Base-by-base conservation (phyloP, 1,140 invertebrate genomes). In the Drosophila paulistorum region DNA sequence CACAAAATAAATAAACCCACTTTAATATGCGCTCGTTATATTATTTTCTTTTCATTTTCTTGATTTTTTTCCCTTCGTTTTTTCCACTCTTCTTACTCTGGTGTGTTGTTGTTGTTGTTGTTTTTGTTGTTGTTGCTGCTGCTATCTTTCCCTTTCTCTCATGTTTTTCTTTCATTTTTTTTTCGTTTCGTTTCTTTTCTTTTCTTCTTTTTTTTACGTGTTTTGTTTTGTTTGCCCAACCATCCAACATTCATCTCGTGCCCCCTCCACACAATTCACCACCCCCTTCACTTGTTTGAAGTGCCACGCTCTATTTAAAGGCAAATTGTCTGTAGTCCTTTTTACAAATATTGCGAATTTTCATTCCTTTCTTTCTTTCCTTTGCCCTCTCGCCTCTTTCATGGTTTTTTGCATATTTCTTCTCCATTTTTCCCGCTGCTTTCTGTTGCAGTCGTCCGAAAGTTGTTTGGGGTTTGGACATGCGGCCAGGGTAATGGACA, bases 31-130 rank as follows among this genome's bases (percentile, higher is more conserved):
- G 84, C 84, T 89, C 84, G 84, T 89, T 89, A 89, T 89, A 90
- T 89, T 89, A 89, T 89, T 89, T 89, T 89, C 84, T 89, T 89
- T 89, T 89, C 85, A 89, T 89, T 89, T 89, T 89, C 84, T 89
- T 89, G 84, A 83, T 84, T 87, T 84, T 77, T 76, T 67, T 71
- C 30, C 23, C 14, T 67, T 55, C 42, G 33, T 45, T 39, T 64
- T 10, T 62, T 57, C 37, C 61, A 39, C 30, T 42, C 48, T 45
- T 33, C 51, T 42, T 58, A 39, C 26, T 64, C 55, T 55, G 37
- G 11, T 39, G 37, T 39, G 37, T 39, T 26, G 23, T 26, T 26
- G 35, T 37, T 9, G 7, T 7, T 35, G 35, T 35, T 39, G 10
- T 17, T 67, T 17, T 42, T 68, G 30, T 69, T 67, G 41, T 7